Conservation (phyloP, 2,113 vertebrate species). For the Naja naja region DNA sequence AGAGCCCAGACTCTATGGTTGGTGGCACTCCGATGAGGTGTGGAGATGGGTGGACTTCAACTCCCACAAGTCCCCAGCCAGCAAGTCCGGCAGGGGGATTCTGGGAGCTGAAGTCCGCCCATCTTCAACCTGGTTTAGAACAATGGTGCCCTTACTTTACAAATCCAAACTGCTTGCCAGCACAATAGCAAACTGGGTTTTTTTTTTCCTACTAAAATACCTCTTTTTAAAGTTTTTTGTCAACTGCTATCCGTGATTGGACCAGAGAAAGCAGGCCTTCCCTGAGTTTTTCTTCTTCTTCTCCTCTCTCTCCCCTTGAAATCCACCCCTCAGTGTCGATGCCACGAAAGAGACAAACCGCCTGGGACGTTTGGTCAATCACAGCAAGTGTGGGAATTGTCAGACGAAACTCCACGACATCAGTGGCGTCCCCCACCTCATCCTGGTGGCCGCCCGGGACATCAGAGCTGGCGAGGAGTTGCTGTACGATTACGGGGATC, state of each 20-base stretch:
- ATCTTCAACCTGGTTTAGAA: not conserved
- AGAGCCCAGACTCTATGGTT: not conserved
- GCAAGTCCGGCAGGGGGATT: not conserved
- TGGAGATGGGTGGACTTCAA: too few species aligned
- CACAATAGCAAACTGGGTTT: not conserved
- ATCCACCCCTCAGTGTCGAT: conserved; percentile 77
- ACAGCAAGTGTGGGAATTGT: conserved; percentile 94
- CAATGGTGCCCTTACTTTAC: not conserved
- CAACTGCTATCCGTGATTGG: not conserved
- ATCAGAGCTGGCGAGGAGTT: conserved; percentile 87
- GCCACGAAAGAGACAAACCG: conserved; percentile 87
- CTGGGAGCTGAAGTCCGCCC: not conserved
- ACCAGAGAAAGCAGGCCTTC: not conserved
- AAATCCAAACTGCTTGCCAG: not conserved
- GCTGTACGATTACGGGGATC: conserved; percentile 93
- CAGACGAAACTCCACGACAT: conserved; percentile 92
- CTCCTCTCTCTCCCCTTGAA: conserved; percentile 4
- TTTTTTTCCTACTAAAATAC: not conserved
- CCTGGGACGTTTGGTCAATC: conserved; percentile 89
- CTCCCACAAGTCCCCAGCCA: too few species aligned
- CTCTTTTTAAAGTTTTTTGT: not conserved
- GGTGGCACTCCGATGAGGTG: not conserved
- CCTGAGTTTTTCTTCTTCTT: not conserved
- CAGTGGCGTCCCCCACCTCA: conserved; percentile 86
- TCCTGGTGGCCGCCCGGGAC: conserved; percentile 88